Base-by-base conservation (phyloP, 2,797 vertebrate species). In the Acanthis flammea region DNA sequence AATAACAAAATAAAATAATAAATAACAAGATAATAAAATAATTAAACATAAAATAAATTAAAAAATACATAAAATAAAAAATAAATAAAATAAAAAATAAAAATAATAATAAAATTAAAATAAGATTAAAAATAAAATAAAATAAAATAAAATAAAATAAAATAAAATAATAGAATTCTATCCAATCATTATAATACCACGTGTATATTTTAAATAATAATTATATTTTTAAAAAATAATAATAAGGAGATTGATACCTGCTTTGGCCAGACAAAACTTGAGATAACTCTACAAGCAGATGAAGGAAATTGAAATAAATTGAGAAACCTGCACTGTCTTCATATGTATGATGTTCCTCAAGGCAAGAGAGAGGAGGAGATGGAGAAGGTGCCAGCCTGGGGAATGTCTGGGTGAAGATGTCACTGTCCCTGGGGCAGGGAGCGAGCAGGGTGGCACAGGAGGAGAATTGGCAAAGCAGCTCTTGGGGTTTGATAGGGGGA, bases 361-460 rank as follows among this genome's bases (percentile, higher is more conserved):
- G 73, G 41, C 63, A 68, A 92, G 54, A 31, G 6, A 86, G 45
- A 67, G 67, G 31, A 84, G 68, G 65, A 88, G 94, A 91, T 90
- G 51, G 89, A 88, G 50, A 35, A 88, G 58, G 67, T 58, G 70
- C 17, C 51, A 86, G 82, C 58, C 45, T 3, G 3, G 14, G 53
- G 6, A 72, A 77, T 30, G 58, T 77, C 44, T 54, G 23, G 72
- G 67, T 47, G 47, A 51, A 84, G 30, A 62, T 93, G 76, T 71
- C 65, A 37, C 28, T 80, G 67, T 54, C 73, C 22, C 10, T 65
- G 77, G 60, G 48, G 70, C 42, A 88, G 78, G 63, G 81, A 88
- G 82, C 33, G 51, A 88, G 67, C 51, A 42, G 87, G 22, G 57
- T 75, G 94, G 73, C 45, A 30, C 18, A 42, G 28, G 37, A 86